These are phyloP conservation scores for Andrena chrysosceles DNA, from an alignment of 2,888 invertebrate species.

Conservation along the genomic window DNA sequence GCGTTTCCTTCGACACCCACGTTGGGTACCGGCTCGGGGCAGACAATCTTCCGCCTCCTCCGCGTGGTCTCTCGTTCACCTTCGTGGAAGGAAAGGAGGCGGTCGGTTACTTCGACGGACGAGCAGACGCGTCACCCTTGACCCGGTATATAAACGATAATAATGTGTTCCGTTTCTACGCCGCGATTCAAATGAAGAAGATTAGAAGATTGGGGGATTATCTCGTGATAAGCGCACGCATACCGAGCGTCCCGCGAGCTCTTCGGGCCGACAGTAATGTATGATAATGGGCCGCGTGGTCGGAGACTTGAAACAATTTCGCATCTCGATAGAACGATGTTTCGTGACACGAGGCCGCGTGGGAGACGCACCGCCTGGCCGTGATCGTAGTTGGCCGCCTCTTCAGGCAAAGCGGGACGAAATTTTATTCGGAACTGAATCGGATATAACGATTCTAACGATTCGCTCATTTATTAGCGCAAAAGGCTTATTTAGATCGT, in stretches of 20 bases:
- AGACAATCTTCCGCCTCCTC: conserved; percentile 43
- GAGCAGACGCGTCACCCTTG: conserved; percentile 63
- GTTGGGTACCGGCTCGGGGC: background rate
- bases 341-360: conserved; percentile 34
- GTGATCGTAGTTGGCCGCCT: background rate
- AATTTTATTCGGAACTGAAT: background rate
- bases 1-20: background rate
- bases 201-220: conserved; percentile 70
- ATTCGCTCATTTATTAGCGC: too few species aligned
- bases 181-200: conserved; percentile 65
- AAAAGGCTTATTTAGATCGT: too few species aligned
- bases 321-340: conserved; percentile 39
- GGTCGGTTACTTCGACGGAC: conserved; percentile 12
- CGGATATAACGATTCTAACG: too few species aligned
- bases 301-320: conserved; percentile 48
- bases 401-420: background rate
- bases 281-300: conserved; percentile 51
- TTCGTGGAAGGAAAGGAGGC: conserved; percentile 45
- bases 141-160: conserved; percentile 65
- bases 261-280: conserved; percentile 31
- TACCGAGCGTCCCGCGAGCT: conserved; percentile 41
- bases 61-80: conserved; percentile 32
- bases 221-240: conserved; percentile 59
- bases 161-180: conserved; percentile 64
- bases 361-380: conserved; percentile 31